Evolutionary conservation across 2,797 vertebrate genomes (phyloP), one percentile per base, ranked within the genome.

Genomic region (Hybognathus amarus): DNA sequence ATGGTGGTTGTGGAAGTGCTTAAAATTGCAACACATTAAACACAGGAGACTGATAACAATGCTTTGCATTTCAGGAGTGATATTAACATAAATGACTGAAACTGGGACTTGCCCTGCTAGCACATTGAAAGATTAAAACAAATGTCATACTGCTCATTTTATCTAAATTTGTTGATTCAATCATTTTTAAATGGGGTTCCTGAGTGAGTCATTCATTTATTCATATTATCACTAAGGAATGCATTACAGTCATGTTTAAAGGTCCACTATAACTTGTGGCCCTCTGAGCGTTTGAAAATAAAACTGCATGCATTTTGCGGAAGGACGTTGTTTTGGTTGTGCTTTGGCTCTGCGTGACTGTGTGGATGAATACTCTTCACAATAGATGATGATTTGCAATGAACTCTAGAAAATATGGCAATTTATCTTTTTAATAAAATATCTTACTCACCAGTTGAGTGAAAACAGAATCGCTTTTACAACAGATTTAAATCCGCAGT

Each of bases 81-180:
- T 92, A 96, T 98, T 96, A 95, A 98, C 90, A 99, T 97, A 98
- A 98, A 91, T 97, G 96, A 84, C 95, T 98, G 93, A 99, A 98
- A 93, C 92, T 97, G 89, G 97, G 97, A 68, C 97, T 97, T 0
- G 96, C 97, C 0, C 89, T 98, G 93, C 98, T 98, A 91, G 95
- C 97, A 89, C 95, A 98, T 92, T 98, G 97, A 94, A 96, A 97
- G 93, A 90, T 92, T 73, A 98, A 98, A 92, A 56, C 7, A 17
- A 71, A 71, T 10, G n/a, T 50, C 18, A 13, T 15, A n/a, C 27
- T 56, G 2, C 11, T 56, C 11, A 56, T 38, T 20, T 38, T 36
- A 66, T 67, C 8, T 22, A 36, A 4, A 50, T 52, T 38, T 45
- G 18, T 73, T 33, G 2, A 61, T 24, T 61, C 5, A 27, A 27